Evolutionary conservation across 2,797 vertebrate species (phyloP), one percentile per base, ranked within the genome.

Genomic region (Pseudochaenichthys georgianus): DNA sequence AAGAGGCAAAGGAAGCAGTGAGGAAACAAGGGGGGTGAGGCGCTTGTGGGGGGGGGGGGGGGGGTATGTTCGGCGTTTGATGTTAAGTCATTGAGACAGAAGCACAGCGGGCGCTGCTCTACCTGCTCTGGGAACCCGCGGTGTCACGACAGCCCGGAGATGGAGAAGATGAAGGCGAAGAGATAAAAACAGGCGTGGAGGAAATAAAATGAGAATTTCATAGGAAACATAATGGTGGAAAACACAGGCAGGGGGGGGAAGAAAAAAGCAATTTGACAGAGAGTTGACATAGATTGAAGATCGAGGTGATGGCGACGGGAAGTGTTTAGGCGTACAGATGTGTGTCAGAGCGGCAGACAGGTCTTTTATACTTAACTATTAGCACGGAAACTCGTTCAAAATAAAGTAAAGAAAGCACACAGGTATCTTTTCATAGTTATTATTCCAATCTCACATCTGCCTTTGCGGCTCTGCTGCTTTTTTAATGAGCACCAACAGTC

Each of bases 61-160:
- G 13, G 19, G 65, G 78, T 77, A 38, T 91, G 87, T 84, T 23
- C 87, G 85, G 41, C 41, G 57, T 92, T 92, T 95, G 93, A 95
- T 90, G 92, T 91, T 92, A 94, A 95, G 85, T 86, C 87, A 86
- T 81, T 85, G 87, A 90, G 94, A 94, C 93, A 89, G 77, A 81
- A 82, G 82, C 84, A 78, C 85, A 78, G 84, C 48, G 42, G 84
- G 86, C 67, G 88, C 85, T 80, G 84, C 86, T 89, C 70, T 92
- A 95, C 92, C 94, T 93, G 91, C 50, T 58, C 85, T 59, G 80
- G 81, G 78, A 87, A 80, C 86, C 82, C 57, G 46, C 59, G 47
- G 84, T 80, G 84, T 89, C 84, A 80, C 28, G 43, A 72, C 75
- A 86, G 84, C 85, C 71, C 0, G 48, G 67, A 89, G 89, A 85